Base-by-base conservation (phyloP, 2,888 invertebrate genomes). In the Andricus quercusramuli region DNA sequence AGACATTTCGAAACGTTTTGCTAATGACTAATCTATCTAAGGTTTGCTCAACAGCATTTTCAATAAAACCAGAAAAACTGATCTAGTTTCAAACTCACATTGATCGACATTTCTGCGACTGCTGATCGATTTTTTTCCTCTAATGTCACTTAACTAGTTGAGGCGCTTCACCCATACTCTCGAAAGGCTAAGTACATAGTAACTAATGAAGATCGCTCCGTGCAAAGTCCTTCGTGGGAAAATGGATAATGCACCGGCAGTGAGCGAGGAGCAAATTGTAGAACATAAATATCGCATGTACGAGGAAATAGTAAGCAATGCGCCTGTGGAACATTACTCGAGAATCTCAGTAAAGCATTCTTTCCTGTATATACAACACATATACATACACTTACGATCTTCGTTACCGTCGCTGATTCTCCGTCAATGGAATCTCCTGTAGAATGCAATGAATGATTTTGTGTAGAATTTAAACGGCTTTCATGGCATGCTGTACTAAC, bases 241-340 rank as follows among this genome's bases (percentile, higher is more conserved):
- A 74, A 74, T 51, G 74, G 74, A 56, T 37, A 74, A 74, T 74
- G 56, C 32, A 56, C 74, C 37, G 15, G n/a, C 56, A 29, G 13
- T 32, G 74, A 74, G 56, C 37, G 32, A 74, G 56, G 74, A 59
- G 74, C 74, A 74, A 74, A 74, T 74, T 74, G 74, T 56, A 74
- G 51, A 74, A 74, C 74, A 74, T 74, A 56, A 74, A 74, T 74
- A 74, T 74, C 56, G 56, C 37, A 37, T 74, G 74, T 74, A 37
- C 56, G 32, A 74, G 74, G 56, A 74, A 74, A 74, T 74, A 74
- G 74, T 74, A 56, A 74, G 74, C n/a, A 56, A 74, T 74, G 56
- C 13, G 56, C 74, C 32, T 74, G 56, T 56, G 74, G n/a, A 74
- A 51, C 74, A 74, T 74, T 74, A 74, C 56, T 56, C 13, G 74